phyloP scores from a whole-genome alignment of 2,797 vertebrate genomes.

The Cichlasoma orientale region DNA sequence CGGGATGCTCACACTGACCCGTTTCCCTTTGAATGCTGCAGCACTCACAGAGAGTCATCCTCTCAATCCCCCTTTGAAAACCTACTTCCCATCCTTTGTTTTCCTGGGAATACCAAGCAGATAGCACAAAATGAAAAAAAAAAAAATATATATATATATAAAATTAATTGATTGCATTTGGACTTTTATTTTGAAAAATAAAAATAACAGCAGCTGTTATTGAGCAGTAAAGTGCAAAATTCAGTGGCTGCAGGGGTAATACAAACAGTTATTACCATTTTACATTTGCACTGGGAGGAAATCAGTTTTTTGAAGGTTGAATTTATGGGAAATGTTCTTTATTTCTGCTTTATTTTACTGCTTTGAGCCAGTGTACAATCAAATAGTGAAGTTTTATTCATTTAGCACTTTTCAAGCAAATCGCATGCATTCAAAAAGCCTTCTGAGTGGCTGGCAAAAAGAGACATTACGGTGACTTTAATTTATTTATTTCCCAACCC shows the following conservation, averaged over 20 bases:
- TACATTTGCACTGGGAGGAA: background rate
- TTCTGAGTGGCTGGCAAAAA: background rate
- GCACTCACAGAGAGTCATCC: background rate
- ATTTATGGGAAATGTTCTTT: background rate
- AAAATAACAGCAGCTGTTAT: background rate
- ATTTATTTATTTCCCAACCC: too few species aligned
- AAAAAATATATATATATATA: background rate
- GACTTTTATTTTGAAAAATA: background rate
- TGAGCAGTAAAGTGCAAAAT: background rate
- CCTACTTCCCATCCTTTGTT: background rate
- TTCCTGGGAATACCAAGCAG: background rate
- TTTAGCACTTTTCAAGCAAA: background rate
- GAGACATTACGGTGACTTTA: background rate
- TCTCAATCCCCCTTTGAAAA: background rate
- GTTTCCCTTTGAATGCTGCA: slow-evolving; percentile 1
- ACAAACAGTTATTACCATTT: background rate
- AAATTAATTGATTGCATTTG: too few species aligned
- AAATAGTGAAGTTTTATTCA: background rate
- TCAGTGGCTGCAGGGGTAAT: background rate
- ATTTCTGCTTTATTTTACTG: background rate
- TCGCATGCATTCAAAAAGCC: background rate
- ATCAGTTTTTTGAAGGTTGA: background rate
- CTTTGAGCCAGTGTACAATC: background rate
- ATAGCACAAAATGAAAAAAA: background rate
- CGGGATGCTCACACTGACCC: background rate